phyloP scores from a whole-genome alignment of 1,140 invertebrate species.

The Gonioctena quinquepunctata region DNA sequence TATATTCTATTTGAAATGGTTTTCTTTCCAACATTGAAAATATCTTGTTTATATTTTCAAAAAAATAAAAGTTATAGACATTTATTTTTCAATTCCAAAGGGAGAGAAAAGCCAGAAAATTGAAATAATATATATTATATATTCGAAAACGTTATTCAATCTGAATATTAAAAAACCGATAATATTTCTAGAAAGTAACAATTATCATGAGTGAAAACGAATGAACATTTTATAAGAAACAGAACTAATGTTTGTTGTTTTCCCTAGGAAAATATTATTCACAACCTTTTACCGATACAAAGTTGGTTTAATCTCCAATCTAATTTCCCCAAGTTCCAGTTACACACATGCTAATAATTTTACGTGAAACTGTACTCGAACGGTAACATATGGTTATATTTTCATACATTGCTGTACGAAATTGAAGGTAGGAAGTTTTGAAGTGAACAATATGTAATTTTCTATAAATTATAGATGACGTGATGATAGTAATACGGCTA shows the following conservation, averaged over 20 bases:
- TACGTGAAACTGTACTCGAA: neutral
- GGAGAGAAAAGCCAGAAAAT: too few species aligned
- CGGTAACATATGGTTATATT: conserved; percentile 4
- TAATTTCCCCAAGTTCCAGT: neutral
- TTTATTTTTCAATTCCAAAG: too few species aligned
- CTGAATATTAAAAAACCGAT: too few species aligned
- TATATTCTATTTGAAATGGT: too few species aligned
- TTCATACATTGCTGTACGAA: neutral
- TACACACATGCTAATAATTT: neutral
- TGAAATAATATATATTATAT: too few species aligned
- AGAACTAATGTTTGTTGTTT: neutral
- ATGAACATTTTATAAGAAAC: neutral
- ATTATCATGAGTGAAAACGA: neutral
- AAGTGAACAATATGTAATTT: conserved; percentile 9
- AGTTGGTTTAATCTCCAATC: neutral
- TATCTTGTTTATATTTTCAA: too few species aligned
- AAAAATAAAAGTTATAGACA: too few species aligned
- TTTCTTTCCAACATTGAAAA: too few species aligned
- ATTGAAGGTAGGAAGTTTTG: conserved; percentile 7
- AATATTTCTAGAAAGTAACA: too few species aligned
- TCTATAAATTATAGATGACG: conserved; percentile 5
- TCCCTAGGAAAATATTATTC: neutral
- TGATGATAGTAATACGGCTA: neutral
- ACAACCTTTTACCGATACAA: too few species aligned
- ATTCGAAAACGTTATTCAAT: too few species aligned